These are phyloP conservation scores for Euphydryas editha DNA, from an alignment of 2,888 invertebrate genomes.

Conservation along the genomic window DNA sequence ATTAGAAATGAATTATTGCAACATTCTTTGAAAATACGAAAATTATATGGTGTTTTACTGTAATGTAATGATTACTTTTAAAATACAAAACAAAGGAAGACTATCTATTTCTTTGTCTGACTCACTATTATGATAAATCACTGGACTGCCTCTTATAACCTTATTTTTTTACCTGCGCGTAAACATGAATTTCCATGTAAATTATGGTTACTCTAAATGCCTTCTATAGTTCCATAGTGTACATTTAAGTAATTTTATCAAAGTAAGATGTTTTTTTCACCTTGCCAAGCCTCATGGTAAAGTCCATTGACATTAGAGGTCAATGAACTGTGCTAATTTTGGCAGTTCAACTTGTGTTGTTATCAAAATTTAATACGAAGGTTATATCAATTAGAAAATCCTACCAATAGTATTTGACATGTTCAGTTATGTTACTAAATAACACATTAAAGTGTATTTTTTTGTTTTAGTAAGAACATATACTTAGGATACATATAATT, in stretches of 20 bases:
- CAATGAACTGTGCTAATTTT: constrained; percentile 57
- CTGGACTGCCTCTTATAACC: no score
- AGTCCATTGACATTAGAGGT: constrained; percentile 60
- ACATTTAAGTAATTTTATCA: background rate
- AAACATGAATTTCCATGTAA: no score
- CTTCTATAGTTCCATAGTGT: background rate
- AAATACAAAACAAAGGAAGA: no score
- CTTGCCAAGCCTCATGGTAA: constrained; percentile 20
- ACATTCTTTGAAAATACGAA: no score
- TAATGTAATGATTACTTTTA: no score
- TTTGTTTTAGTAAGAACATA: background rate
- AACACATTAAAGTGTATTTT: background rate
- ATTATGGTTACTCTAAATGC: no score
- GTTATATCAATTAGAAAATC: constrained; percentile 48
- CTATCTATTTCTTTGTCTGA: background rate
- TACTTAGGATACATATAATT: no score
- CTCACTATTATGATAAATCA: background rate
- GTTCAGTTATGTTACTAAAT: background rate
- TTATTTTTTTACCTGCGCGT: no score
- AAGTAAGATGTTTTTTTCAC: background rate
- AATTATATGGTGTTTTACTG: no score
- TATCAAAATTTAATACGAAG: constrained; percentile 56
- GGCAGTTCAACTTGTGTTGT: constrained; percentile 54
- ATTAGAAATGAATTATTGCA: no score
- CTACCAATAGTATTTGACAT: background rate